Conservation (phyloP, 1,140 invertebrate species). For the Drosophila orena region DNA sequence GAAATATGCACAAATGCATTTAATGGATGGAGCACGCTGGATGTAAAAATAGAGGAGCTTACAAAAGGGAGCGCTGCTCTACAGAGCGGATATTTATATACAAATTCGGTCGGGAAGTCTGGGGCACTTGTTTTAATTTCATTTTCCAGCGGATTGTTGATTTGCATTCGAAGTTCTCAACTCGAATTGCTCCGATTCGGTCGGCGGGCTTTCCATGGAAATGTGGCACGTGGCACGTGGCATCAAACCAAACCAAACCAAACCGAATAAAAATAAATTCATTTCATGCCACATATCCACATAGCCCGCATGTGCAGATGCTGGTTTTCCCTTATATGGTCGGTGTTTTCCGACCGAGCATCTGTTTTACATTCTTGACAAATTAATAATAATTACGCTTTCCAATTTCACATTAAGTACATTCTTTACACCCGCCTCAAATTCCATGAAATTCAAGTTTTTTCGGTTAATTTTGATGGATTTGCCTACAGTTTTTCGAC, state of each 20-base stretch:
- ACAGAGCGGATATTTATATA: conserved; percentile 48
- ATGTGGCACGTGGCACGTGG: conserved; percentile 61
- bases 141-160: conserved; percentile 61
- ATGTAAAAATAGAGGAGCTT: conserved; percentile 70
- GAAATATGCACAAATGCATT: conserved; percentile 81
- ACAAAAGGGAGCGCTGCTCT: conserved; percentile 34
- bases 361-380: conserved; percentile 83
- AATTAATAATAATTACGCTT: conserved; percentile 80
- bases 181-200: conserved; percentile 30
- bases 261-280: conserved; percentile 24
- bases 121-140: conserved; percentile 69
- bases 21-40: conserved; percentile 49
- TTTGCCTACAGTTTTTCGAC: conserved; percentile 46
- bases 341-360: conserved; percentile 41
- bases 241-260: conserved; percentile 15
- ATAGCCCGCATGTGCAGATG: conserved; percentile 62
- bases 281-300: conserved; percentile 21
- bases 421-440: conserved; percentile 13
- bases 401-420: conserved; percentile 33
- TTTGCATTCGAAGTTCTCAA: conserved; percentile 65
- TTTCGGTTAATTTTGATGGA: conserved; percentile 65
- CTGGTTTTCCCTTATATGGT: conserved; percentile 10
- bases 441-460: not conserved
- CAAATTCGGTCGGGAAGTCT: conserved; percentile 48
- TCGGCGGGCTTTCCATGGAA: conserved; percentile 23